Base-by-base conservation (phyloP, 2,888 invertebrate genomes). In the Salpingus planirostris region DNA sequence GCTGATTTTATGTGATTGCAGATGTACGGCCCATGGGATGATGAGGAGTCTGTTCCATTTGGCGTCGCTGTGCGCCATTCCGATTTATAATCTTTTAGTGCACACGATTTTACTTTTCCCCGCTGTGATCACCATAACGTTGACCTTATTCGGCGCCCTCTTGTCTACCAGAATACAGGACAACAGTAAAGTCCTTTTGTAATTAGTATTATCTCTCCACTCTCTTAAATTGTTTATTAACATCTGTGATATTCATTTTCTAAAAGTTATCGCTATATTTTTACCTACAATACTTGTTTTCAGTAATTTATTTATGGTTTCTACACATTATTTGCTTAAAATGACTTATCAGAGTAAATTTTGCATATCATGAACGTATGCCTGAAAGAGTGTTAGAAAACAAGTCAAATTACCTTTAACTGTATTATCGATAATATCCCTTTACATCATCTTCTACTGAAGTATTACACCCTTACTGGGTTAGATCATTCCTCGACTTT, bases 21-120 rank as follows among this genome's bases (percentile, higher is more conserved):
- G 74, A 43, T 74, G 74, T 51, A 72, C 71, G 1, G 71, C 71
- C 0, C 73, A 70, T 52, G 76, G 75, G 0, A 57, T 74, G 11
- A 63, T 74, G 40, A 60, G 74, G 8, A 69, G 71, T 1, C 55
- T 70, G 31, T 63, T 67, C 30, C 72, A 69, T 46, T 53, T 70
- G 55, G 64, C 68, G 4, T 71, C 71, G 1, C 67, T 73, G 2
- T 44, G 64, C 2, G 68, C 69, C 11, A 66, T 71, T 4, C 70
- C 61, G 7, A 58, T 65, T 15, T 65, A 63, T 47, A 55, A 52
- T 35, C 48, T 48, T 57, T 32, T 65, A 43, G 56, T 50, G 43
- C 63, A 48, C 50, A 60, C 40, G 44, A 59, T 59, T 24, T 44
- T 64, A 27, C 42, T 65, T 29, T 55, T 65, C 41, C 60, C 65